A percentile compares a stretch with the other conserved stretches of the same genome.
Conservation (phyloP, 1,140 invertebrate species). For the Cydia strobilella region DNA sequence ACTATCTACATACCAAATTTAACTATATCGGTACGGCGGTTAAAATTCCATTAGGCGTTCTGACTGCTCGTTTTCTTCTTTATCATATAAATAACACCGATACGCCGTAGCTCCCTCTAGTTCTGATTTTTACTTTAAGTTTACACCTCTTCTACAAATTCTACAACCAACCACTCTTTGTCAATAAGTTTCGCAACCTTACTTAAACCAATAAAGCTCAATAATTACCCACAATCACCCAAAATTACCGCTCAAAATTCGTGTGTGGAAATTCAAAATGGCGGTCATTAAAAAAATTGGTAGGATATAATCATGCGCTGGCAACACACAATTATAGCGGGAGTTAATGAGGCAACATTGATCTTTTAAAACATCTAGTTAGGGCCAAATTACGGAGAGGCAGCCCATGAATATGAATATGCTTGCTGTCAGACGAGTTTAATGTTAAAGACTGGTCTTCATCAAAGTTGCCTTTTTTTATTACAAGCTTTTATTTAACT, state of each 20-base stretch:
- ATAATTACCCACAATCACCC: slow-evolving; percentile 25
- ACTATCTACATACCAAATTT: too few species aligned
- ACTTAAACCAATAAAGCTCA: slow-evolving; percentile 30
- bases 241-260: slow-evolving; percentile 26
- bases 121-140: too few species aligned
- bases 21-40: too few species aligned
- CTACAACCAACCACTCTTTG: too few species aligned
- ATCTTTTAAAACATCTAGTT: slow-evolving; percentile 32
- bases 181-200: slow-evolving; percentile 11
- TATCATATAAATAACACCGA: too few species aligned
- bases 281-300: slow-evolving; percentile 30
- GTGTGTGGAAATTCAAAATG: slow-evolving; percentile 28
- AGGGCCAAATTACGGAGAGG: slow-evolving; percentile 22
- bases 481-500: too few species aligned
- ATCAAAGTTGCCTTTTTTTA: neutral
- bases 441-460: neutral
- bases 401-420: neutral
- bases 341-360: slow-evolving; percentile 29
- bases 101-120: too few species aligned
- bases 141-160: too few species aligned
- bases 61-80: too few species aligned
- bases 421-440: neutral
- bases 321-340: slow-evolving; percentile 19
- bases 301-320: slow-evolving; percentile 29
- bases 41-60: too few species aligned